Evolutionary conservation across 2,797 vertebrate genomes (phyloP).

Genomic region (Halcyon smyrnensis): DNA sequence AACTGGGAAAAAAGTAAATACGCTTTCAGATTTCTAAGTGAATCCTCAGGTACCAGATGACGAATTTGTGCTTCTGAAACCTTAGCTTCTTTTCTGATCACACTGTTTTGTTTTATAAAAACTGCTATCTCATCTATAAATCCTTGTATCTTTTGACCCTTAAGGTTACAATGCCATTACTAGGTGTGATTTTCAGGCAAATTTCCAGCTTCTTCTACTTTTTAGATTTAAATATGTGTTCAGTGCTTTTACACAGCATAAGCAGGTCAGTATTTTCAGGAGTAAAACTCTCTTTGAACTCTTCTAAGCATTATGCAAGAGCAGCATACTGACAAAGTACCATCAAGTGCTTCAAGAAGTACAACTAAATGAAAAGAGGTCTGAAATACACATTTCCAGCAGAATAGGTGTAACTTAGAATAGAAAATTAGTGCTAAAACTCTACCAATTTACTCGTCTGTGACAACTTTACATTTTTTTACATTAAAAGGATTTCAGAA

Average conservation of each 20-base stretch:
- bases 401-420: not conserved
- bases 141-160: not conserved
- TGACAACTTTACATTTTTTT: not conserved
- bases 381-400: not conserved
- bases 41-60: not conserved
- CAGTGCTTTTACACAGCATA: not conserved
- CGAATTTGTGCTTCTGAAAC: not conserved
- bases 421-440: not conserved
- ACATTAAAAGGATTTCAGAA: not conserved
- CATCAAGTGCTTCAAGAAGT: not conserved
- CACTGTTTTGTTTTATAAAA: not conserved
- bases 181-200: not conserved
- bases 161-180: fast-evolving
- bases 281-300: not conserved
- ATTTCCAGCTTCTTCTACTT: not conserved
- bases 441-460: not conserved
- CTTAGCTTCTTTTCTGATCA: not conserved
- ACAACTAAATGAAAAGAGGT: not conserved
- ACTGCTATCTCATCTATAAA: not conserved
- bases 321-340: not conserved
- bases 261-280: not conserved
- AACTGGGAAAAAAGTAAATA: not conserved
- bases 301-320: not conserved
- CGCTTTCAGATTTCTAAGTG: not conserved
- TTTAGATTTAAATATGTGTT: not conserved